phyloP scores from a whole-genome alignment of 2,797 vertebrate species.

The Sorex maritimensis region DNA sequence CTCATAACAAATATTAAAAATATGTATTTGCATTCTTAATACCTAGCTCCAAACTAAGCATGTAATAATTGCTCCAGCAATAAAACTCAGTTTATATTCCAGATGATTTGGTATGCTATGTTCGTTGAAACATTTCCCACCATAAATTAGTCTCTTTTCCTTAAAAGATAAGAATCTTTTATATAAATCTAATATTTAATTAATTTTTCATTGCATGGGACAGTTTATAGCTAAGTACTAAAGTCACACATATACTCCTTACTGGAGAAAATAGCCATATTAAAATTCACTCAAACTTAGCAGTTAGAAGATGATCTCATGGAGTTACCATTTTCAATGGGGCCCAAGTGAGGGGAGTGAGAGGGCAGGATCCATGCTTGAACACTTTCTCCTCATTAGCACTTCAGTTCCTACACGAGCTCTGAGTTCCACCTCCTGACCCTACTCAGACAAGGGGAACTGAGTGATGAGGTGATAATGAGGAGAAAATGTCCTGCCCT shows the following conservation, averaged over 20 bases:
- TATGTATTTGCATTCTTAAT: conserved; percentile 46
- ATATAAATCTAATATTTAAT: conserved; percentile 59
- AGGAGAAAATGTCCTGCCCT: conserved; percentile 67
- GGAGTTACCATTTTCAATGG: conserved; percentile 7
- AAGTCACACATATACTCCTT: conserved; percentile 36
- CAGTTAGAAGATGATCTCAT: conserved; percentile 51
- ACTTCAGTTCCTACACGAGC: conserved; percentile 56
- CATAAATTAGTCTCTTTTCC: conserved; percentile 65
- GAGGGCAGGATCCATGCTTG: conserved; percentile 46
- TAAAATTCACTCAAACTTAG: conserved; percentile 66
- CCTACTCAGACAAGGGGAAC: conserved; percentile 60
- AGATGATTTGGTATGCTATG: background rate
- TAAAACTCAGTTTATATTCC: conserved; percentile 33
- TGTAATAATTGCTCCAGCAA: background rate
- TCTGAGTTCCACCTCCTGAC: conserved; percentile 44
- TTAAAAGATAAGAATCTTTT: conserved; percentile 31
- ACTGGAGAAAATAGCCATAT: conserved; percentile 26
- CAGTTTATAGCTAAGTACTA: conserved; percentile 61
- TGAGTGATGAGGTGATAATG: conserved; percentile 78
- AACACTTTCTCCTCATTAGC: conserved; percentile 75
- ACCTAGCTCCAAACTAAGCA: conserved; percentile 1
- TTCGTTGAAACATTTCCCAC: conserved; percentile 62
- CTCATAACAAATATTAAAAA: conserved; percentile 17
- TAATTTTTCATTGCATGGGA: conserved; percentile 36
- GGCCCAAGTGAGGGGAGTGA: background rate